Evolutionary conservation across 2,888 invertebrate species (phyloP).

Genomic region (Bugulina stolonifera): DNA sequence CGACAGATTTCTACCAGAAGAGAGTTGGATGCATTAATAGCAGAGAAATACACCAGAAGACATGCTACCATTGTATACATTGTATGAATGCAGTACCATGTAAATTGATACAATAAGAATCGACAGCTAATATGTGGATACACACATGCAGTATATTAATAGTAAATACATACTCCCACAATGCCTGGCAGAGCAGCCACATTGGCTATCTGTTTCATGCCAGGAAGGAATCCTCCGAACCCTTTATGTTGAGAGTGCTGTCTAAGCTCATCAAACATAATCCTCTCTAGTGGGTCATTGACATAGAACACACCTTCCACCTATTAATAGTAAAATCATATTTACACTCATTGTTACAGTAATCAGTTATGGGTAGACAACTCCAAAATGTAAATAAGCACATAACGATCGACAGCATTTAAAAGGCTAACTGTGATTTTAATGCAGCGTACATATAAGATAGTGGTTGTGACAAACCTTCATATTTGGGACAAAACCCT

Average conservation of each 20-base stretch:
- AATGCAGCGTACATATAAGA: too few relatives aligned
- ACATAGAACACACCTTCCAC: slow-evolving; percentile 97
- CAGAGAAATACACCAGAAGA: too few relatives aligned
- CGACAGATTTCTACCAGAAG: slow-evolving; percentile 66
- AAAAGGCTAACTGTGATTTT: too few relatives aligned
- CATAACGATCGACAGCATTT: too few relatives aligned
- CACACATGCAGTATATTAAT: too few relatives aligned
- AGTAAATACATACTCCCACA: slow-evolving; percentile 66
- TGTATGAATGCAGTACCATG: too few relatives aligned
- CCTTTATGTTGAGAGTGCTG: slow-evolving; percentile 80
- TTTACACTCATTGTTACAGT: background rate
- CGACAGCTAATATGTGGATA: too few relatives aligned
- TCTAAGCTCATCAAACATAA: slow-evolving; percentile 93
- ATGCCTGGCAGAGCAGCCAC: slow-evolving; percentile 97
- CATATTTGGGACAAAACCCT: slow-evolving; percentile 99
- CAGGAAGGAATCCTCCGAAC: slow-evolving; percentile 93
- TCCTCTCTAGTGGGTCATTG: slow-evolving; percentile 78
- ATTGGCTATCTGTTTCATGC: slow-evolving; percentile 97
- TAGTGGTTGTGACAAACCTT: slow-evolving; percentile 62
- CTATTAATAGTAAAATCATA: slow-evolving; percentile 46
- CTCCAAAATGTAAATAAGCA: background rate
- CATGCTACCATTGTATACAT: too few relatives aligned
- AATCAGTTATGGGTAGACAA: background rate
- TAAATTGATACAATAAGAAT: too few relatives aligned
- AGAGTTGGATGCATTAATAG: too few relatives aligned